Evolutionary conservation across 1,140 invertebrate species (phyloP).

Genomic region (Zaprionus inermis): DNA sequence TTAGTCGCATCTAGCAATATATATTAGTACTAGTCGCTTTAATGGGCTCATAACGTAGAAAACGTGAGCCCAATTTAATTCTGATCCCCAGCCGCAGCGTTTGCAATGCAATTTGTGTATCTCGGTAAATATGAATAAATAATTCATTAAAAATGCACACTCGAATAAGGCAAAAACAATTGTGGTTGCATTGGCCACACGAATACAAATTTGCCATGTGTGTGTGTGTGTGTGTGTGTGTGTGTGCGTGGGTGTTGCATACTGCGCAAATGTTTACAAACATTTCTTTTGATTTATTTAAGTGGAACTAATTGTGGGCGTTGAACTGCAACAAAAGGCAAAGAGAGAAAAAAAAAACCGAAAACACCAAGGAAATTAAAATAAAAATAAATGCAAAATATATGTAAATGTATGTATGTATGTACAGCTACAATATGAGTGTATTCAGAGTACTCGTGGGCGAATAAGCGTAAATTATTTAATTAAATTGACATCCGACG

Average conservation of each 20-base stretch:
- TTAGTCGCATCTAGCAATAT: not conserved
- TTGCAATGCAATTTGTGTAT: conserved; percentile 49
- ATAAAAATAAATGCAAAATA: conserved; percentile 31
- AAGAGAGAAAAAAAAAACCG: conserved; percentile 37
- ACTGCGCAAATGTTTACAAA: conserved; percentile 67
- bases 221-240: conserved; percentile 17
- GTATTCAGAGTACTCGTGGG: conserved; percentile 37
- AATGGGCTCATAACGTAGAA: not conserved
- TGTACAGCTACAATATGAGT: conserved; percentile 33
- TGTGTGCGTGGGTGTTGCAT: conserved; percentile 11
- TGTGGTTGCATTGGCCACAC: conserved; percentile 56
- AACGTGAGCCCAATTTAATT: conserved; percentile 4
- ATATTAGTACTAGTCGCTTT: not conserved
- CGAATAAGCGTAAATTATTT: conserved; percentile 61
- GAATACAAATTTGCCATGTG: conserved; percentile 6
- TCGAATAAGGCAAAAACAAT: conserved; percentile 44
- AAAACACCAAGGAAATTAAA: conserved; percentile 38
- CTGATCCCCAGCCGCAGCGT: not conserved
- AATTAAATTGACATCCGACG: conserved; percentile 66
- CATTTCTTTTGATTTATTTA: conserved; percentile 80
- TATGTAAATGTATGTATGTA: conserved; percentile 20
- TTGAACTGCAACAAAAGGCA: conserved; percentile 71
- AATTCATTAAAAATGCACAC: conserved; percentile 59
- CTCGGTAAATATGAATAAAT: conserved; percentile 64
- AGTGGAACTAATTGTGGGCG: conserved; percentile 82